Percentiles rank a stretch among this genome's conserved stretches.
Conservation (phyloP, 1,140 invertebrate species). For the Penaeus indicus region DNA sequence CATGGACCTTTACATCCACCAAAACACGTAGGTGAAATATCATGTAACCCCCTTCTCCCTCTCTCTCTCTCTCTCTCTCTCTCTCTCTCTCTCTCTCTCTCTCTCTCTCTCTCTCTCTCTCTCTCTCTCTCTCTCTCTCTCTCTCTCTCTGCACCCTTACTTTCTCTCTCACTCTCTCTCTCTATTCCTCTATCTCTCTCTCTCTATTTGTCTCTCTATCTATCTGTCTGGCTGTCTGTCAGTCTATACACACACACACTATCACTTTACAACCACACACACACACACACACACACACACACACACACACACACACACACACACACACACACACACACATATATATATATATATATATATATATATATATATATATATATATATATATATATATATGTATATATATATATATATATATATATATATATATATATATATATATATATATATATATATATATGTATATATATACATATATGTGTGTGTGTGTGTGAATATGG, state of each 20-base stretch:
- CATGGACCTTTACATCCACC: not conserved
- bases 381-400: constrained; percentile 36
- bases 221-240: too few species aligned
- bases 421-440: constrained; percentile 37
- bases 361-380: constrained; percentile 38
- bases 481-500: not conserved
- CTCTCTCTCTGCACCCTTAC: not conserved
- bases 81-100: constrained; percentile 30
- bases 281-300: constrained; percentile 12
- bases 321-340: not conserved
- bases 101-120: constrained; percentile 35
- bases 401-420: constrained; percentile 38
- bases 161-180: too few species aligned
- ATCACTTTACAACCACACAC: not conserved
- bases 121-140: constrained; percentile 7
- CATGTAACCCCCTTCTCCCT: not conserved
- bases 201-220: too few species aligned
- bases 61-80: constrained; percentile 30
- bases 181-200: too few species aligned
- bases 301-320: not conserved
- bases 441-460: constrained; percentile 28
- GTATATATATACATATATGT: constrained; percentile 12
- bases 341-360: constrained; percentile 38
- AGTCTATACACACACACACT: not conserved
- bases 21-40: not conserved